Base-by-base conservation (phyloP, 2,113 vertebrate species). In the Bombycilla garrulus region DNA sequence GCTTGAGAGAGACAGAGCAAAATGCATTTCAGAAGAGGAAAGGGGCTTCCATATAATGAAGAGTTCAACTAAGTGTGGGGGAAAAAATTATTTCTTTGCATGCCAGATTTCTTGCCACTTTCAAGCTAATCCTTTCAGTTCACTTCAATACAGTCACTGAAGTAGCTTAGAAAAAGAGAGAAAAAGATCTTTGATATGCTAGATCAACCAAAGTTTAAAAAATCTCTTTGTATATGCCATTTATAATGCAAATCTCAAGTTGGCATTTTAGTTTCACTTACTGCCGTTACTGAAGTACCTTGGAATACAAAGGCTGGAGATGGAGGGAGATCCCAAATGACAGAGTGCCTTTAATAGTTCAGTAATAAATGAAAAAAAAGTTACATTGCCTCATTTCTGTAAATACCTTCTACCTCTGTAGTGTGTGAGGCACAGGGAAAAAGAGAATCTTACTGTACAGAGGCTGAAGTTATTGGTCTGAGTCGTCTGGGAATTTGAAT, bases 241-340 rank as follows among this genome's bases (percentile, higher is more conserved):
- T 98, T 98, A 98, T 97, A 97, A 98, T 98, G 98, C 97, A 98
- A 98, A 98, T 98, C 94, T 96, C 95, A 97, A 97, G 88, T 97
- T 97, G 93, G 97, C 88, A 77, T 98, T 97, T 98, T 95, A 93
- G 96, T 87, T 94, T 98, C 96, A 92, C 96, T 97, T 94, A 88
- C 90, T 93, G 96, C 81, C 1, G 51, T 93, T 95, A 97, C 97
- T 97, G 97, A 98, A 98, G 97, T 98, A 95, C 94, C 96, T 96
- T 95, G 97, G 94, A 95, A 96, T 88, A 96, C 89, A 97, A 94
- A 96, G 93, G 57, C 80, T 87, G 76, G 93, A 93, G 94, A 96
- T 65, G 71, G 90, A 95, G 91, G 81, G 89, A 95, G 88, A 95
- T 97, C 97, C 97, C 97, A 92, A 92, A 96, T 93, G 98, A 97